phyloP scores from a whole-genome alignment of 2,888 invertebrate genomes.

The Ditula angustiorana region DNA sequence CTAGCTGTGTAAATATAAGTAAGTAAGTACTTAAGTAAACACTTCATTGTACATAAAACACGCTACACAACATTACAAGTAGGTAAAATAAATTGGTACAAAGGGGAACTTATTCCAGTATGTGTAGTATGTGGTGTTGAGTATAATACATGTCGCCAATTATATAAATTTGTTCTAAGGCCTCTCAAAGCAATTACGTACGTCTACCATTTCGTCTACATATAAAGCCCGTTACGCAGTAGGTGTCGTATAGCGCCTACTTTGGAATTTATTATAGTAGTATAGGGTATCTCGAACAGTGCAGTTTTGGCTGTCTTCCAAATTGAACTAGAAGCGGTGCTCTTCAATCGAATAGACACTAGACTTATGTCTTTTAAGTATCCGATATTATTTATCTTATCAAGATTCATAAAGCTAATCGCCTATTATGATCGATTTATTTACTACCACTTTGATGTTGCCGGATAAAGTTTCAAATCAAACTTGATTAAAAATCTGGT shows the following conservation, averaged over 20 bases:
- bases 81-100: too few species aligned
- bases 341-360: constrained; percentile 54
- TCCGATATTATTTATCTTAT: background rate
- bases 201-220: constrained; percentile 19
- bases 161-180: constrained; percentile 5
- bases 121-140: background rate
- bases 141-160: constrained; percentile 2
- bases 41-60: too few species aligned
- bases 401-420: too few species aligned
- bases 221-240: constrained; percentile 10
- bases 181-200: constrained; percentile 16
- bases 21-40: too few species aligned
- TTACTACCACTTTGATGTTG: background rate
- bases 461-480: background rate
- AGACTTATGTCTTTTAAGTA: constrained; percentile 20
- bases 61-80: too few species aligned
- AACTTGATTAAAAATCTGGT: background rate
- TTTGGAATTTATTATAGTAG: constrained; percentile 49
- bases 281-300: constrained; percentile 57
- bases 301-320: constrained; percentile 65
- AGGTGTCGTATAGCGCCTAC: constrained; percentile 31
- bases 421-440: background rate
- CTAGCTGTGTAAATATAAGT: too few species aligned
- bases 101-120: too few species aligned
- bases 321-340: constrained; percentile 57